Evolutionary conservation across 53 echinoderm and acorn worm genomes (phyloP).

Genomic region (Glandiceps talaboti): DNA sequence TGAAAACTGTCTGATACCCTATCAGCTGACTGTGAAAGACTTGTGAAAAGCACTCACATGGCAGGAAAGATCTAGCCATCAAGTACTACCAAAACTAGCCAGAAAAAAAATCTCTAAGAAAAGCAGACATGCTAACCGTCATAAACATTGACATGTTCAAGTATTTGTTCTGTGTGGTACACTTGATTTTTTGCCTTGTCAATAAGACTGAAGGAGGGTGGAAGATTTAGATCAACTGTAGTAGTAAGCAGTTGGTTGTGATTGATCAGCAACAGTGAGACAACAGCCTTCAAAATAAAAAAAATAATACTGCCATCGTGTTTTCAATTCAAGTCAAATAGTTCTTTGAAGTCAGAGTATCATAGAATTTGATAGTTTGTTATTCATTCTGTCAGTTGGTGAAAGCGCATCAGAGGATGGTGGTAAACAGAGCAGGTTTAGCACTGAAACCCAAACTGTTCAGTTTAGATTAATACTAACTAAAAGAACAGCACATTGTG

Average conservation of each 20-base stretch:
- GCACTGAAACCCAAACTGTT: neutral
- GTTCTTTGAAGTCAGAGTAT: neutral
- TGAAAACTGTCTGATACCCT: neutral
- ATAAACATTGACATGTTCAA: too few species aligned
- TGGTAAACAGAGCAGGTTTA: neutral
- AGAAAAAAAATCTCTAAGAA: too few species aligned
- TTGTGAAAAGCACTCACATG: neutral
- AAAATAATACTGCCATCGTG: too few species aligned
- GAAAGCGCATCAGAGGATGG: neutral
- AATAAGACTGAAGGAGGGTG: too few species aligned
- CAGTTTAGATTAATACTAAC: neutral
- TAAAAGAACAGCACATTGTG: neutral
- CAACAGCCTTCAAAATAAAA: too few species aligned
- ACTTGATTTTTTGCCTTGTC: too few species aligned
- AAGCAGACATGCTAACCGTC: too few species aligned
- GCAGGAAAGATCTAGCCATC: neutral
- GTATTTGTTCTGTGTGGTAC: too few species aligned
- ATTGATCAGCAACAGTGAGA: too few species aligned
- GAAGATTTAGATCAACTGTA: too few species aligned
- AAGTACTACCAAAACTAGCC: too few species aligned
- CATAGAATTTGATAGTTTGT: neutral
- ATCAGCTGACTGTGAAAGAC: neutral
- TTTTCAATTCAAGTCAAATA: neutral
- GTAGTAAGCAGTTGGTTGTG: too few species aligned
- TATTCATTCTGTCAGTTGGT: neutral